Percentiles rank a stretch among this genome's conserved stretches.
Evolutionary conservation across 2,113 vertebrate species (phyloP).

Genomic region (Semnornis frantzii): DNA sequence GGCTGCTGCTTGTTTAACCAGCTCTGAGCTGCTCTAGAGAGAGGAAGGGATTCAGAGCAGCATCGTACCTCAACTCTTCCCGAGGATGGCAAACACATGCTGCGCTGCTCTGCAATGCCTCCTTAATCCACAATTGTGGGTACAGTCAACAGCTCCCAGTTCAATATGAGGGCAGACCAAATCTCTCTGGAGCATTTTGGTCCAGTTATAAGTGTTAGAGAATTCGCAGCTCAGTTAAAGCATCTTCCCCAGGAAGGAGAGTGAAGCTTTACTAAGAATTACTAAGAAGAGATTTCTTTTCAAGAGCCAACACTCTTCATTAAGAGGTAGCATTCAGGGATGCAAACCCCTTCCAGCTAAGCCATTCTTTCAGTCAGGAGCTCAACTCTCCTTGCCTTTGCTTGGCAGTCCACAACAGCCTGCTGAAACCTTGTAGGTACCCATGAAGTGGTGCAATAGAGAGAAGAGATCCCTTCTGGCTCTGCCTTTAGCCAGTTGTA

Average conservation of each 20-base stretch:
- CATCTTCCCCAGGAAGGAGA: neutral
- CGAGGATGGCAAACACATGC: rapidly evolving
- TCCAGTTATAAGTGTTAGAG: neutral
- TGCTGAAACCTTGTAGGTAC: neutral
- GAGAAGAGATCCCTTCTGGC: neutral
- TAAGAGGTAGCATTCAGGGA: neutral
- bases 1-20: neutral
- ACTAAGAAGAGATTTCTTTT: neutral
- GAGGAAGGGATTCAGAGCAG: neutral
- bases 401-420: neutral
- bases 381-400: neutral
- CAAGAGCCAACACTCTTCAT: neutral
- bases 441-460: neutral
- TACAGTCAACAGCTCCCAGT: neutral
- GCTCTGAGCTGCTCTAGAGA: neutral
- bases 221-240: neutral
- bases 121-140: rapidly evolving
- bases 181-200: neutral
- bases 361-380: neutral
- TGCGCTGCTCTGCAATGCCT: neutral
- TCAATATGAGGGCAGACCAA: neutral
- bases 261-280: neutral
- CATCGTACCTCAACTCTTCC: neutral
- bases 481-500: neutral
- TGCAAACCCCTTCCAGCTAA: neutral